A percentile compares a stretch with the other conserved stretches of the same genome.
phyloP scores from a whole-genome alignment of 2,113 vertebrate species.

The Stegastes partitus region DNA sequence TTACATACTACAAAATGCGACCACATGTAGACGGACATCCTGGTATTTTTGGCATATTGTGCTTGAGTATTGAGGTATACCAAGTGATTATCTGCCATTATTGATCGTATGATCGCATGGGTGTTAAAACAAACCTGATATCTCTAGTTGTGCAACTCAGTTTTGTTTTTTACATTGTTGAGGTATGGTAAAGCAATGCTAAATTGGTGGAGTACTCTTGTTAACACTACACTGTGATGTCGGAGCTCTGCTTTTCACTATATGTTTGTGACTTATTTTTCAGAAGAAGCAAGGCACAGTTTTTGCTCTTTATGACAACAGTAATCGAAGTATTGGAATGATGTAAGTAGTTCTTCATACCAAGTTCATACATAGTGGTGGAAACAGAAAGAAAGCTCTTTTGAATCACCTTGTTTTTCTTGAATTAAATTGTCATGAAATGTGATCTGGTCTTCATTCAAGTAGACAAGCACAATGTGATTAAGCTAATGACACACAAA shows the following conservation, averaged over 20 bases:
- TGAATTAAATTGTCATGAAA: background rate
- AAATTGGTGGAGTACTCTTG: background rate
- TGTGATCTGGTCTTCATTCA: constrained; percentile 5
- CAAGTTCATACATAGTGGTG: background rate
- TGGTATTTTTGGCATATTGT: too few relatives aligned
- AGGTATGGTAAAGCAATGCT: background rate
- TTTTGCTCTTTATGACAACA: constrained; percentile 77
- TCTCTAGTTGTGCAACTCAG: too few relatives aligned
- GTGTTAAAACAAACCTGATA: too few relatives aligned
- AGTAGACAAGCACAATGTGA: background rate
- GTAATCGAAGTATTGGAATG: constrained; percentile 76
- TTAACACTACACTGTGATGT: background rate
- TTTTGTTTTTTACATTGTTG: background rate
- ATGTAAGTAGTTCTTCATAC: constrained; percentile 74
- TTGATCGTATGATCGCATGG: too few relatives aligned
- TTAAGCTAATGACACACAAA: background rate
- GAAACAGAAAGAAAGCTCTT: background rate
- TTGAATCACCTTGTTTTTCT: background rate
- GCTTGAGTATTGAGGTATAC: too few relatives aligned
- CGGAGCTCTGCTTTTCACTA: constrained; percentile 6
- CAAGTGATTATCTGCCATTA: too few relatives aligned
- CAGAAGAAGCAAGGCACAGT: constrained; percentile 78
- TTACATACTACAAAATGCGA: too few relatives aligned
- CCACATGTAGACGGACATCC: too few relatives aligned
- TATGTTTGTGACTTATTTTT: constrained; percentile 34